phyloP scores from a whole-genome alignment of 2,113 vertebrate genomes.

The Seriola dumerili region DNA sequence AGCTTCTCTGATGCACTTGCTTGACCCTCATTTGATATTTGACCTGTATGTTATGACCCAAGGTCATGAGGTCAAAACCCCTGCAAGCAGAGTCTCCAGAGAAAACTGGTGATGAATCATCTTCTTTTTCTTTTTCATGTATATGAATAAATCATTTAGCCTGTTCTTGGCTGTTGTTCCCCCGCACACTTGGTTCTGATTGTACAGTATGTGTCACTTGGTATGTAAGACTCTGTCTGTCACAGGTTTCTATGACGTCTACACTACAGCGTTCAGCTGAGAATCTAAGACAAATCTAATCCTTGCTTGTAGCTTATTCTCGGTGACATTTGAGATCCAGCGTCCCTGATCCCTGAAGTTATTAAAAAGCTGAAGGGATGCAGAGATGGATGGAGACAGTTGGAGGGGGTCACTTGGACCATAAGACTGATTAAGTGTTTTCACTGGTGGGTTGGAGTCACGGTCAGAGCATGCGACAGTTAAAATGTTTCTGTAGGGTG shows the following conservation, averaged over 20 bases:
- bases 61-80: background rate
- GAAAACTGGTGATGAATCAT: background rate
- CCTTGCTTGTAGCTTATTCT: constrained; percentile 43
- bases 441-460: constrained; percentile 36
- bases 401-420: constrained; percentile 65
- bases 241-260: background rate
- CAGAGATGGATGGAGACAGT: constrained; percentile 61
- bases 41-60: constrained; percentile 15
- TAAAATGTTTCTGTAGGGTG: constrained; percentile 53
- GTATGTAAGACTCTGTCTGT: background rate
- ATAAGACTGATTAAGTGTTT: constrained; percentile 76
- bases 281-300: constrained; percentile 27
- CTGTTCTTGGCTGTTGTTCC: background rate
- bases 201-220: background rate
- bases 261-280: background rate
- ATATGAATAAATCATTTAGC: background rate
- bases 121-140: background rate
- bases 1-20: background rate
- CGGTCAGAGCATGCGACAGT: constrained; percentile 45
- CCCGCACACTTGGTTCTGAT: no score
- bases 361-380: constrained; percentile 51
- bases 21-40: constrained; percentile 14
- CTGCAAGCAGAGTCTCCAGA: background rate
- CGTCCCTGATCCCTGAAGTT: constrained; percentile 47
- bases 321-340: constrained; percentile 41